These are phyloP conservation scores for Trichomalopsis sarcophagae DNA, from an alignment of 1,140 invertebrate genomes.

Conservation along the genomic window DNA sequence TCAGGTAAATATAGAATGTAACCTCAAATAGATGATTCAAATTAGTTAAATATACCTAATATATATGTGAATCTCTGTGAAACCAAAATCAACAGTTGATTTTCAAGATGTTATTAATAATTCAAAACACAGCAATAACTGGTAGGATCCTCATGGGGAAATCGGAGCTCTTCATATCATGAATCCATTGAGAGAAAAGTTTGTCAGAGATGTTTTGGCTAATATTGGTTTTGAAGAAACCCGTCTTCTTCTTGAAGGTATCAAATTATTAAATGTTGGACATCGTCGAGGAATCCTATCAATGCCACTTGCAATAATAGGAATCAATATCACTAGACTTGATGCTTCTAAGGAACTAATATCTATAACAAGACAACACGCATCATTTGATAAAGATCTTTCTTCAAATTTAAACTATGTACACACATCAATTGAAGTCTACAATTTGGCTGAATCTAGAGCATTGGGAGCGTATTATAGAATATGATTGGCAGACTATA, in stretches of 20 bases:
- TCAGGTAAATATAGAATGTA: conserved; percentile 43
- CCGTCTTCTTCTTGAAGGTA: conserved; percentile 78
- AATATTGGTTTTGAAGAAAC: conserved; percentile 68
- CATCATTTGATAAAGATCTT: conserved; percentile 69
- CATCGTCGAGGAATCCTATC: conserved; percentile 91
- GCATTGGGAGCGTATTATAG: no score
- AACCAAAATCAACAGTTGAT: conserved; percentile 54
- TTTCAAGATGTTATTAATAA: conserved; percentile 62
- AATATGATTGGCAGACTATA: no score
- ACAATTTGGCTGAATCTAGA: no score
- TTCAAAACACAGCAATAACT: conserved; percentile 70
- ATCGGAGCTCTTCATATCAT: conserved; percentile 74
- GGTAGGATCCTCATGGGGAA: conserved; percentile 77
- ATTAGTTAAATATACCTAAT: neutral
- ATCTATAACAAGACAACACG: conserved; percentile 79
- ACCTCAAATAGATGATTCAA: conserved; percentile 23
- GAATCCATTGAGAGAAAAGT: conserved; percentile 81
- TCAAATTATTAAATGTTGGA: conserved; percentile 89
- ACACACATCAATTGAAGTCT: conserved; percentile 70
- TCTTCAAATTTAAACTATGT: conserved; percentile 63
- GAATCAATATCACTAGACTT: conserved; percentile 87
- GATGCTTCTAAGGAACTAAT: conserved; percentile 86
- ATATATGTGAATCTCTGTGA: neutral
- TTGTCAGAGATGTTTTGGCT: conserved; percentile 84
- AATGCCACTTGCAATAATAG: conserved; percentile 85